Base-by-base conservation (phyloP, 2,888 invertebrate genomes). In the Coenonympha arcania region DNA sequence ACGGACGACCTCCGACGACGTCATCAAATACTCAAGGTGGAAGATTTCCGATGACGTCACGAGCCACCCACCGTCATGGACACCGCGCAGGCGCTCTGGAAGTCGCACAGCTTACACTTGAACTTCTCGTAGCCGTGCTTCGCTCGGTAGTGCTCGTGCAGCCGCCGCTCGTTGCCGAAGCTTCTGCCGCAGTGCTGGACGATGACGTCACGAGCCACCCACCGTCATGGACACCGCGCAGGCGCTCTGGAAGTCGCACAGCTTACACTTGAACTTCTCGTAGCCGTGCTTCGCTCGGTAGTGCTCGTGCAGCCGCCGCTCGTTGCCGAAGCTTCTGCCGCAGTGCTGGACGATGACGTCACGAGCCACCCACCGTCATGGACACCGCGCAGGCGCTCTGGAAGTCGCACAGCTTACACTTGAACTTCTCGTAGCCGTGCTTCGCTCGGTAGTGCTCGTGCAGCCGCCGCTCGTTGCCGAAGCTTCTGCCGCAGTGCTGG, bases 91-190 rank as follows among this genome's bases (percentile, higher is more conserved):
- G 81, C 71, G 56, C 71, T 74, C 44, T 57, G 56, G 54, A 78
- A 81, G 2, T 73, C 71, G 50, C 81, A 20, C 6, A 6, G 6
- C 11, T 11, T 6, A 6, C 81, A 81, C 16, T 65, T 62, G 49
- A 73, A 64, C 61, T 80, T 79, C 54, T 77, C 77, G 48, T 76
- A 69, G 0, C 75, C 81, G 18, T 81, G 81, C 46, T 73, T 76
- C 0, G 80, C 73, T 6, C 81, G 58, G 24, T 63, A 66, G 39
- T 81, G 81, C 33, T 80, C 80, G 11, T 11, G 31, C 31, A 31
- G 31, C n/a, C 31, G 31, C 11, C n/a, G n/a, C n/a, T n/a, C n/a
- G n/a, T 65, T 62, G n/a, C n/a, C n/a, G n/a, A n/a, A n/a, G n/a
- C n/a, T n/a, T n/a, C n/a, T n/a, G n/a, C n/a, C n/a, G n/a, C n/a